Base-by-base conservation (phyloP, 2,888 invertebrate species). In the Athalia circularis region DNA sequence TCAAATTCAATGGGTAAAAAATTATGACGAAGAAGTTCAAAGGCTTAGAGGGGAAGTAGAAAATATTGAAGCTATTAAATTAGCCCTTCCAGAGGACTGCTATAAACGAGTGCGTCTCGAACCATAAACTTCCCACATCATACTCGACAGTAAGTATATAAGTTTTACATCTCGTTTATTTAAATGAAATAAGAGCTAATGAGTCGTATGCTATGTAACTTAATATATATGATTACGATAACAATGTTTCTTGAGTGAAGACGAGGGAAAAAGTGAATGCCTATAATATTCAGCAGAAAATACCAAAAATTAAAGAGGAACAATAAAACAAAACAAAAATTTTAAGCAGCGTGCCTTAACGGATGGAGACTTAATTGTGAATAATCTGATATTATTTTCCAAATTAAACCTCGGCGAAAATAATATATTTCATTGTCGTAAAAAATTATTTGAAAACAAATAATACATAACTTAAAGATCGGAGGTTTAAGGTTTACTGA, bases 21-120 rank as follows among this genome's bases (percentile, higher is more conserved):
- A 94, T 84, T 97, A 97, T 85, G 94, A 95, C 87, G 94, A 94
- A 11, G 96, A 97, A 86, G 93, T 97, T 67, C 92, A 91, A 65
- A 91, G 93, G 79, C 92, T 98, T 9, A 91, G 93, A 81, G 91
- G 91, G 2, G 97, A 98, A 90, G 97, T 98, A 3, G 93, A 93
- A 6, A 97, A 97, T 87, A 94, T 98, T 74, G 94, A 95, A 85
- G 93, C 94, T 75, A 98, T 98, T 84, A 92, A 95, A 1, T 93
- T 94, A 77, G 93, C 96, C 78, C 92, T 98, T 80, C 98, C 98
- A 0, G 92, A 93, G 0, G 93, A 93, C 2, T 98, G 98, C 90
- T 96, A 94, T 91, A 96, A 95, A 88, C 92, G 94, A 83, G 92
- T 95, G 76, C 94, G 94, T 81, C 92, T 97, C 59, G 97, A 97